phyloP scores from a whole-genome alignment of 2,113 vertebrate species.

The Microcebus murinus region DNA sequence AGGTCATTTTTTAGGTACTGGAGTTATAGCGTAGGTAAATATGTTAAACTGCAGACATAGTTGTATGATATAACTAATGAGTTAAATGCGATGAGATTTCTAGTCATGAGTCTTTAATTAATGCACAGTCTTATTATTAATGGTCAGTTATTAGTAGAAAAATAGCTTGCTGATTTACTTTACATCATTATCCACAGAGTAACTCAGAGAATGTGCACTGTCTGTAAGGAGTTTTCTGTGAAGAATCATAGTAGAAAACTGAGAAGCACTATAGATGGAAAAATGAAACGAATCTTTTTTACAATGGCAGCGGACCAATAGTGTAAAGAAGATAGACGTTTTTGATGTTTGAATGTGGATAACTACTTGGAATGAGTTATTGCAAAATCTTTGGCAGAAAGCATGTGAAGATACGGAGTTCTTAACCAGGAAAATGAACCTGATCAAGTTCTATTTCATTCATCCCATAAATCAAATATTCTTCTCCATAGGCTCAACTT shows the following conservation, averaged over 20 bases:
- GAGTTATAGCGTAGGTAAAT: background rate
- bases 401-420: background rate
- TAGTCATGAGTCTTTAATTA: background rate
- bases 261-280: background rate
- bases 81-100: background rate
- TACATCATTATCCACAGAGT: background rate
- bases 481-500: background rate
- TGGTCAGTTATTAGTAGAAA: background rate
- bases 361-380: background rate
- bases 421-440: background rate
- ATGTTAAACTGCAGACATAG: background rate
- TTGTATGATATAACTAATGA: background rate
- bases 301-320: background rate
- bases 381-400: slow-evolving; percentile 1
- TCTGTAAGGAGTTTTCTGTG: background rate
- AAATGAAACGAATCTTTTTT: background rate
- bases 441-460: background rate
- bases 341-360: background rate
- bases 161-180: background rate
- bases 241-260: background rate
- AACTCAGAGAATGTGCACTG: background rate
- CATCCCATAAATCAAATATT: background rate
- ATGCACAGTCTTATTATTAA: background rate
- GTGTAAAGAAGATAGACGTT: background rate
- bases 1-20: background rate